Conservation (phyloP, 2,888 invertebrate species). For the Aspidiotus destructor region DNA sequence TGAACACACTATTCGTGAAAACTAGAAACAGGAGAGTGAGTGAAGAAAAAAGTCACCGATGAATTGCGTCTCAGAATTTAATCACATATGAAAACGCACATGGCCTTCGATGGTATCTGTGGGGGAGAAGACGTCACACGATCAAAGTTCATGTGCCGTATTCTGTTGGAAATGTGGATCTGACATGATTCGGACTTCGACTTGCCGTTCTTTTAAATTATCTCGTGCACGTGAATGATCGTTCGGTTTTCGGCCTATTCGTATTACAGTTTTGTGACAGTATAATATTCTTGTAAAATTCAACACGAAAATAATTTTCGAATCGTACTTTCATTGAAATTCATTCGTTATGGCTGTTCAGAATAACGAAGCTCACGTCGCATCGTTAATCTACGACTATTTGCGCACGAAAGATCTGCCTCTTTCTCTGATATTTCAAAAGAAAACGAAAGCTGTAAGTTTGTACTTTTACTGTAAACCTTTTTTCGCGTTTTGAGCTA, state of each 20-base stretch:
- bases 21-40: no score
- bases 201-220: background rate
- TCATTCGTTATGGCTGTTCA: conserved; percentile 9
- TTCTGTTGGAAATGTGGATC: background rate
- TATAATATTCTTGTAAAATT: background rate
- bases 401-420: conserved; percentile 49
- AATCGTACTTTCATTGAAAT: background rate
- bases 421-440: conserved; percentile 57
- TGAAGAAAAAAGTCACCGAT: background rate
- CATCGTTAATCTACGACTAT: conserved; percentile 55
- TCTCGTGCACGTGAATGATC: background rate
- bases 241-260: background rate
- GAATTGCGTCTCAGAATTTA: background rate
- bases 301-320: background rate
- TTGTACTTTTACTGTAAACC: background rate
- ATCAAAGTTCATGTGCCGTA: background rate
- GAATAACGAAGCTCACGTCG: conserved; percentile 12
- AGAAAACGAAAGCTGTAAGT: conserved; percentile 67
- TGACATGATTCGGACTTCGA: background rate
- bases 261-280: background rate
- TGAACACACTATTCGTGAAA: no score
- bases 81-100: background rate
- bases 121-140: no score
- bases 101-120: background rate
- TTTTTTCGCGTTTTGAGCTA: background rate